phyloP scores from a whole-genome alignment of 2,888 invertebrate species.

The Microdon myrmicae region DNA sequence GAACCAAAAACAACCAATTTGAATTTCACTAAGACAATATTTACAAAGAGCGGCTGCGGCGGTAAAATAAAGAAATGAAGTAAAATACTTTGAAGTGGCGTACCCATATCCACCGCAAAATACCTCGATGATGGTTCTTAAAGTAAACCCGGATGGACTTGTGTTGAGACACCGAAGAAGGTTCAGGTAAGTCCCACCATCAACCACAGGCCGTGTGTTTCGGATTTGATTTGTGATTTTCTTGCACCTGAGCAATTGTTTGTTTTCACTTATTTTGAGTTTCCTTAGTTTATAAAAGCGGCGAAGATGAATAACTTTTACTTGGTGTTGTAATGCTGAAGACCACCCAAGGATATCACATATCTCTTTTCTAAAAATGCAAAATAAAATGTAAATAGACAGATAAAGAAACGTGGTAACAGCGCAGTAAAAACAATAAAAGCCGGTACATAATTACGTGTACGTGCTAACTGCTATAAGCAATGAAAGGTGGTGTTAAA shows the following conservation, averaged over 20 bases:
- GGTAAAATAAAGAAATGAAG: conserved; percentile 20
- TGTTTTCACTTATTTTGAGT: conserved; percentile 32
- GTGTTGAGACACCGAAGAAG: conserved; percentile 22
- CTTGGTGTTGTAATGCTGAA: not conserved
- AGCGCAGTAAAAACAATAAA: no score
- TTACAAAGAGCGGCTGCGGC: conserved; percentile 23
- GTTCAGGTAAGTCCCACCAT: conserved; percentile 18
- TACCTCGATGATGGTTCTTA: conserved; percentile 20
- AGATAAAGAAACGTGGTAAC: no score
- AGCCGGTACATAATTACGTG: no score
- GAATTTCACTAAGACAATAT: conserved; percentile 30
- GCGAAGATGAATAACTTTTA: conserved; percentile 17
- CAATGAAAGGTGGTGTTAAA: no score
- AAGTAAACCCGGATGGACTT: conserved; percentile 17
- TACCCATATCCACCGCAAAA: conserved; percentile 37
- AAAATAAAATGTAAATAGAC: no score
- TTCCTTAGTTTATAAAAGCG: conserved; percentile 15
- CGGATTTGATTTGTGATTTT: conserved; percentile 31
- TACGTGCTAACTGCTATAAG: no score
- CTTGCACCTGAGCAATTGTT: conserved; percentile 34
- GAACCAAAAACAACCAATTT: conserved; percentile 24
- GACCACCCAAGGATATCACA: conserved; percentile 16
- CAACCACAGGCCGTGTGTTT: conserved; percentile 14
- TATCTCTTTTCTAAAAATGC: no score
- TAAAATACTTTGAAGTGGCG: conserved; percentile 25